Base-by-base conservation (phyloP, 1,140 invertebrate species). In the Phthorimaea operculella region DNA sequence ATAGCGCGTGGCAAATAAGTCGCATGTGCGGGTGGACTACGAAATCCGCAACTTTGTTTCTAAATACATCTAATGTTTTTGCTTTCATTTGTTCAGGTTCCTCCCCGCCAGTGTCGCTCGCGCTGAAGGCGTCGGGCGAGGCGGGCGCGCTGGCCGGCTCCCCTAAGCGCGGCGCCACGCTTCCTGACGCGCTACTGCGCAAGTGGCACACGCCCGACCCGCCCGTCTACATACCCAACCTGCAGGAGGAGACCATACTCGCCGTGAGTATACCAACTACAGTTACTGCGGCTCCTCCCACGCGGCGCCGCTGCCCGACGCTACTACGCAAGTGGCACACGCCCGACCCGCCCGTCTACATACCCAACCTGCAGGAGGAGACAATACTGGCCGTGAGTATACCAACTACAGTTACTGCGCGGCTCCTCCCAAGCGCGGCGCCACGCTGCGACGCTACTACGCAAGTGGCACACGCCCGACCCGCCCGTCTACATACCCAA, bases 171-270 rank as follows among this genome's bases (percentile, higher is more conserved):
- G 90, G 92, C 3, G 89, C 92, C 55, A 93, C 93, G 34, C 81
- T 95, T 66, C 93, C 93, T 48, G 93, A 94, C 74, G 90, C 74
- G 42, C 70, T 84, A 58, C 71, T 84, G 57, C 74, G 81, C 58
- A 76, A 80, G 61, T 61, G 80, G 64, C 79, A 76, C 60, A 70
- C 76, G 54, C 83, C 87, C 59, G 87, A 90, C 56, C 92, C 91
- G 55, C 89, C 94, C 59, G 91, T 91, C 59, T 98, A 97, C 85
- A 90, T 95, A 21, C 96, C 96, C 6, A 96, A 98, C 78, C 84
- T 99, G 54, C 94, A 95, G 36, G 96, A 98, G 83, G 97, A 99
- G 86, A 98, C 97, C 15, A 87, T 99, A 15, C 89, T 98, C 60
- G 96, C 97, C 73, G 92, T 92, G 65, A 81, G 80, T 83, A 56